phyloP scores from a whole-genome alignment of 2,113 vertebrate species.

The Eulemur rufifrons region DNA sequence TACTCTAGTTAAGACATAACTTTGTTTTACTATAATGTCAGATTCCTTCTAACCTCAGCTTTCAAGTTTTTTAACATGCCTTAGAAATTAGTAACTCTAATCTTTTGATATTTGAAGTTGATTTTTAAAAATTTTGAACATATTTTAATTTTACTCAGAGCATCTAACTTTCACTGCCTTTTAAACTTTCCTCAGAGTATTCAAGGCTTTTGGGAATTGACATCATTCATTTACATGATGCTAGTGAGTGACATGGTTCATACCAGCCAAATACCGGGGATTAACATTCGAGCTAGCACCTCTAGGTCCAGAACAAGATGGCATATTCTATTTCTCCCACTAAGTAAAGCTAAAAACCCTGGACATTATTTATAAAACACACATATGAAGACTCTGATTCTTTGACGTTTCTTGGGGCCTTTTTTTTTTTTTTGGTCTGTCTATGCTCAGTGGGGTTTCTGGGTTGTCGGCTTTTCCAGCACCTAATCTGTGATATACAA shows the following conservation, averaged over 20 bases:
- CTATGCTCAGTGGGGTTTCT: too few relatives aligned
- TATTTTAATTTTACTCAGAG: neutral
- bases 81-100: slow-evolving; percentile 2
- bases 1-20: neutral
- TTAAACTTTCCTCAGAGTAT: neutral
- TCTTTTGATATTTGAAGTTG: neutral
- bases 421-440: neutral
- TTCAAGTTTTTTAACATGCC: neutral
- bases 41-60: neutral
- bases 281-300: neutral
- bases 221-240: neutral
- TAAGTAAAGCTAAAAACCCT: neutral
- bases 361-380: neutral
- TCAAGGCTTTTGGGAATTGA: neutral
- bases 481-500: too few relatives aligned
- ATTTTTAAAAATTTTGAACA: neutral
- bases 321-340: neutral
- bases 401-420: neutral
- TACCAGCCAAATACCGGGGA: neutral
- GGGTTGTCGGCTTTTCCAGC: too few relatives aligned
- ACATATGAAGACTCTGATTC: neutral
- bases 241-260: neutral
- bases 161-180: neutral
- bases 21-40: neutral
- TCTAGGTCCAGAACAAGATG: neutral